A percentile compares a stretch with the other conserved stretches of the same genome.
phyloP scores from a whole-genome alignment of 2,113 vertebrate genomes.

The Microcebus lehilahytsara region DNA sequence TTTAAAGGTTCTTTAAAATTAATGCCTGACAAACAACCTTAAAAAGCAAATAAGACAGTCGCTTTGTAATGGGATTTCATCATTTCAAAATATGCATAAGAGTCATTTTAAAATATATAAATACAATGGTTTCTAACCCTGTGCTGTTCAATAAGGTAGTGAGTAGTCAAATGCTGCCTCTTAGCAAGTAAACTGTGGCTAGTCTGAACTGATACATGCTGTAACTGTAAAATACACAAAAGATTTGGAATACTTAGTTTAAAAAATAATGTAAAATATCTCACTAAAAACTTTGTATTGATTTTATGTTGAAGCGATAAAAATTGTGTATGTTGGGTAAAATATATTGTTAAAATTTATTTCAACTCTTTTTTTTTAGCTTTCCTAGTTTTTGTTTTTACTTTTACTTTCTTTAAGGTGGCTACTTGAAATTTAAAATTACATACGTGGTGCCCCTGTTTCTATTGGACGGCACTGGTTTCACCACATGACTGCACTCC shows the following conservation, averaged over 20 bases:
- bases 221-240: not conserved
- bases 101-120: constrained; percentile 3
- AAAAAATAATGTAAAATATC: not conserved
- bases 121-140: not conserved
- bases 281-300: not conserved
- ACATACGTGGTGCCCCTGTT: not conserved
- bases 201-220: not conserved
- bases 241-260: not conserved
- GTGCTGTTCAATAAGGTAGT: not conserved
- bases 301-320: constrained; percentile 2
- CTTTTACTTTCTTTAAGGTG: not conserved
- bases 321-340: not conserved
- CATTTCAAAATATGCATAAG: not conserved
- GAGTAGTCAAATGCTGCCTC: not conserved
- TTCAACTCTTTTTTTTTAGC: not conserved
- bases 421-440: not conserved
- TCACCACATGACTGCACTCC: constrained; percentile 40
- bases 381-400: not conserved
- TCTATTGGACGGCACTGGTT: not conserved
- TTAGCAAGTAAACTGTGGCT: not conserved
- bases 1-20: constrained; percentile 20
- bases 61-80: not conserved
- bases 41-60: not conserved
- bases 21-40: not conserved
- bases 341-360: constrained; percentile 4